Evolutionary conservation across 1,140 invertebrate species (phyloP).

Genomic region (Hylaeus anthracinus): DNA sequence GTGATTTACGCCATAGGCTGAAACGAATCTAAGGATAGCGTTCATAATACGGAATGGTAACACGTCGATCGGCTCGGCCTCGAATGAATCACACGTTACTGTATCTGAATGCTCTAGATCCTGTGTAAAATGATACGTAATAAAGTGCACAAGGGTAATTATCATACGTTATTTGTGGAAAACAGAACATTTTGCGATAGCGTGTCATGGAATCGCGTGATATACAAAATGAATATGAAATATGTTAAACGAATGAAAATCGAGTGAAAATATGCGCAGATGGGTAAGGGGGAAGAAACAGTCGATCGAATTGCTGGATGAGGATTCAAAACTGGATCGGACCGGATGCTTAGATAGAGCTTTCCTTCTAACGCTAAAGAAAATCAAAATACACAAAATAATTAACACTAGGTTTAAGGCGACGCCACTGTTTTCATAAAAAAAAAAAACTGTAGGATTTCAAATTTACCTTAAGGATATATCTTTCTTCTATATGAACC

Average conservation of each 20-base stretch:
- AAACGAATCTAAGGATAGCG: neutral
- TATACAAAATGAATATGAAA: neutral
- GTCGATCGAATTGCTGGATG: neutral
- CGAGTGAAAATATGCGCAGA: neutral
- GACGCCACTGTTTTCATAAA: no score
- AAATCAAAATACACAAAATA: no score
- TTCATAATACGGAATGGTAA: neutral
- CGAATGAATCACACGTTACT: neutral
- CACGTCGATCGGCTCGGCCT: neutral
- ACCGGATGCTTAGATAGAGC: no score
- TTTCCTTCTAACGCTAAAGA: no score
- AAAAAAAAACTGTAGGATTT: no score
- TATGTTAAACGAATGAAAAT: neutral
- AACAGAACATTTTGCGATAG: neutral
- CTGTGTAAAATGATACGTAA: neutral
- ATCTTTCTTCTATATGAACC: no score
- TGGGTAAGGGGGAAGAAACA: neutral
- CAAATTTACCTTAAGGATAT: no score
- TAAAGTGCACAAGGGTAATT: conserved; percentile 7
- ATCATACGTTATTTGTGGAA: neutral
- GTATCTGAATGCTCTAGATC: neutral
- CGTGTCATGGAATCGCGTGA: neutral
- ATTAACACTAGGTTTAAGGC: no score
- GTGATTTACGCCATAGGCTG: neutral
- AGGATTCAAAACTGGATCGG: neutral